Conservation (phyloP, 2,113 vertebrate species). For the Himantopus leucocephalus region DNA sequence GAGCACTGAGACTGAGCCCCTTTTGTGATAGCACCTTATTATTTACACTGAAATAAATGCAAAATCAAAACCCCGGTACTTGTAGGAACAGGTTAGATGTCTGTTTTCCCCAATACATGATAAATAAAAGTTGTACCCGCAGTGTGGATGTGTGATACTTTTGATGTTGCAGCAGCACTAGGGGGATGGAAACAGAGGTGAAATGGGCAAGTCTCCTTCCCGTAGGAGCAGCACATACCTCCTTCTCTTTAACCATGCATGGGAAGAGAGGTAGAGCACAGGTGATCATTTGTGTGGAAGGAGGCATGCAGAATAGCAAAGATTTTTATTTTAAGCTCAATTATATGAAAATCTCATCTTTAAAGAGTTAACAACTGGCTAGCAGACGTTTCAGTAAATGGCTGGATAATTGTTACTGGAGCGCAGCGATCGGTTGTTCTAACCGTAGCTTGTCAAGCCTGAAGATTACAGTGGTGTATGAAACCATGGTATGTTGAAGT, state of each 20-base stretch:
- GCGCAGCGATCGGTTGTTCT: not conserved
- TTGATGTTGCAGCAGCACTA: not conserved
- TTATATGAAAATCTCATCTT: not conserved
- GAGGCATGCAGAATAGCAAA: not conserved
- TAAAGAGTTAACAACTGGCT: not conserved
- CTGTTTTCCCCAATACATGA: not conserved
- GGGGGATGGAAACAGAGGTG: not conserved
- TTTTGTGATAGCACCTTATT: not conserved
- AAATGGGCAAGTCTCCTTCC: not conserved
- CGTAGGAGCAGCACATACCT: fast-evolving
- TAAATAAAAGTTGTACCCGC: not conserved
- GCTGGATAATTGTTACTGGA: not conserved
- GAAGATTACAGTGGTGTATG: not conserved
- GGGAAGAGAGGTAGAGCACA: not conserved
- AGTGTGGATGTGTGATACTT: not conserved
- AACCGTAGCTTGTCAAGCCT: not conserved
- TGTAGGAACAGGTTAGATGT: not conserved
- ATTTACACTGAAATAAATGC: not conserved
- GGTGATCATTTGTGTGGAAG: not conserved
- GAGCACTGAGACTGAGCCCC: not conserved
- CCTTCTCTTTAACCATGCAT: not conserved
- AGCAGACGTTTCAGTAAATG: not conserved
- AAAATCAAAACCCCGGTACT: not conserved
- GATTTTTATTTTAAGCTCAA: not conserved
- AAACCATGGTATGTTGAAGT: not conserved